Evolutionary conservation across 2,797 vertebrate species (phyloP).

Genomic region (Numenius phaeopus): DNA sequence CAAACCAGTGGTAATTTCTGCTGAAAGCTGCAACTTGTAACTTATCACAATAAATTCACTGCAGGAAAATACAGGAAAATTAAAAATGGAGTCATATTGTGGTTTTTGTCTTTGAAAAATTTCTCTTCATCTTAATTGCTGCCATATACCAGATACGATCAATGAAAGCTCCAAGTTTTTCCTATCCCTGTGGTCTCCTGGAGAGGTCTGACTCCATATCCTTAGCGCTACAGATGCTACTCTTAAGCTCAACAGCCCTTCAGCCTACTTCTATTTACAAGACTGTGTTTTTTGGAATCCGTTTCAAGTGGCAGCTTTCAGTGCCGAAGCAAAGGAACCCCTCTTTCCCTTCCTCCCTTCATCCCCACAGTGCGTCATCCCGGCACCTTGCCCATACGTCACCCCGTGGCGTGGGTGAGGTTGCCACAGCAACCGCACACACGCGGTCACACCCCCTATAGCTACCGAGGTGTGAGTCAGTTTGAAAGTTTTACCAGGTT

Average conservation of each 20-base stretch:
- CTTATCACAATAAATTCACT: neutral
- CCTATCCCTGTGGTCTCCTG: accelerated
- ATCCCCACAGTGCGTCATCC: neutral
- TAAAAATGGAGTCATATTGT: neutral
- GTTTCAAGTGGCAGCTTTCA: neutral
- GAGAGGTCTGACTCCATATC: neutral
- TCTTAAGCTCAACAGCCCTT: neutral
- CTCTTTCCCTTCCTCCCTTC: neutral
- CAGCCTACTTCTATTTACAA: neutral
- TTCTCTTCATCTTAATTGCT: neutral
- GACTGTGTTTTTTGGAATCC: neutral
- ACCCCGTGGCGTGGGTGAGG: neutral
- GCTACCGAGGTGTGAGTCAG: slow-evolving; percentile 39
- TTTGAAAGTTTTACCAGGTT: slow-evolving; percentile 50
- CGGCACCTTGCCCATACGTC: neutral
- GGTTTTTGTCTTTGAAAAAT: neutral
- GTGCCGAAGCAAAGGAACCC: neutral
- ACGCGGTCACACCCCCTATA: neutral
- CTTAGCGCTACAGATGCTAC: neutral
- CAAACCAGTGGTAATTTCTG: neutral
- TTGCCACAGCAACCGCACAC: slow-evolving; percentile 57
- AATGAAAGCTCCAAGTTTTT: neutral
- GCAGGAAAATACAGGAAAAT: neutral
- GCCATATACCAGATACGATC: neutral
- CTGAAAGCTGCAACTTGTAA: neutral